Percentiles rank a stretch among this genome's conserved stretches.
Conservation (phyloP, 2,797 vertebrate genomes). For the Rallus crepitans region DNA sequence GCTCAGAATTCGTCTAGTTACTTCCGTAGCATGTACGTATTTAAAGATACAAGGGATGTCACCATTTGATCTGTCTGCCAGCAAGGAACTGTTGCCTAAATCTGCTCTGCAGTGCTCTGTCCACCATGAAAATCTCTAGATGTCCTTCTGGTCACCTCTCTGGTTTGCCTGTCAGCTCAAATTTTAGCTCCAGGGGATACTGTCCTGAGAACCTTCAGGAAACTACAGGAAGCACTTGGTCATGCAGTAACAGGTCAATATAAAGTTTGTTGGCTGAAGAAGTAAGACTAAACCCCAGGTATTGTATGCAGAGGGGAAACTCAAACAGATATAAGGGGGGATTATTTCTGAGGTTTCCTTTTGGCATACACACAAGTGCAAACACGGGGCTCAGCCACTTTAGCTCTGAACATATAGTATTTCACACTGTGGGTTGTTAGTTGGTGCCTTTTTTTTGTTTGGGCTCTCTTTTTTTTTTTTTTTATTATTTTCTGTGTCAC, state of each 20-base stretch:
- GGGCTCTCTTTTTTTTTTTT: not conserved
- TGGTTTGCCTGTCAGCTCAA: not conserved
- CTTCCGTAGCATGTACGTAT: not conserved
- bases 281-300: not conserved
- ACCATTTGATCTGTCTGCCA: not conserved
- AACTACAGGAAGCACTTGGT: not conserved
- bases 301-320: not conserved
- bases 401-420: not conserved
- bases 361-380: not conserved
- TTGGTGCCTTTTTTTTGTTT: not conserved
- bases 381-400: not conserved
- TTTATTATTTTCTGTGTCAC: fast-evolving
- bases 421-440: not conserved
- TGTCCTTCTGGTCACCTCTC: not conserved
- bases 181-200: not conserved
- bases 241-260: not conserved
- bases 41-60: not conserved
- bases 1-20: not conserved
- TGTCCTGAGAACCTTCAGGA: not conserved
- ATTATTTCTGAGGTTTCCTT: not conserved
- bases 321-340: fast-evolving
- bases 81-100: not conserved
- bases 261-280: not conserved
- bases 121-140: not conserved
- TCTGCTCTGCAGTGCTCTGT: not conserved